Percentiles rank a stretch among this genome's conserved stretches.
phyloP scores from a whole-genome alignment of 2,888 invertebrate species.

The Polydrusus tereticollis region DNA sequence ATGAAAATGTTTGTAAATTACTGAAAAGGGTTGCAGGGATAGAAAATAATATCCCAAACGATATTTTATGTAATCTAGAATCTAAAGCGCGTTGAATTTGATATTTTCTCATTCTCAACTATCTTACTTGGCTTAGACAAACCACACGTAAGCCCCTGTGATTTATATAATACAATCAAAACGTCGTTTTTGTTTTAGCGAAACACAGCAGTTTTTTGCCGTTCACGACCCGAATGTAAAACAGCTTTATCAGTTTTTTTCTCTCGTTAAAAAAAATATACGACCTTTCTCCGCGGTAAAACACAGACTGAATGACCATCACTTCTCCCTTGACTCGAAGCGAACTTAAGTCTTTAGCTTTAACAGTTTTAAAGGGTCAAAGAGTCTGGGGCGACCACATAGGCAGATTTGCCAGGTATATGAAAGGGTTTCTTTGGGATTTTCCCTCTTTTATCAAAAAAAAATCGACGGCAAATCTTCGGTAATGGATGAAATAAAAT shows the following conservation, averaged over 20 bases:
- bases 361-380: neutral
- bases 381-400: neutral
- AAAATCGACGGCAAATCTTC: neutral
- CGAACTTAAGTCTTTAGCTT: neutral
- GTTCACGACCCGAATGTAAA: neutral
- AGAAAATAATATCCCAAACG: too few relatives aligned
- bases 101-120: neutral
- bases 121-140: neutral
- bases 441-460: conserved; percentile 1
- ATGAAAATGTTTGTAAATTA: too few relatives aligned
- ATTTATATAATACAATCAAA: neutral
- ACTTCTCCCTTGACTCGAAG: neutral
- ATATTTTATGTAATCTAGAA: too few relatives aligned
- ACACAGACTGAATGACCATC: neutral
- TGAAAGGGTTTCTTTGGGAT: neutral
- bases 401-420: neutral
- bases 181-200: neutral
- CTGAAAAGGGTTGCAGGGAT: too few relatives aligned
- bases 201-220: neutral
- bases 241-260: neutral
- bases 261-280: neutral
- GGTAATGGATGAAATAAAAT: neutral
- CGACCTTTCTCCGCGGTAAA: neutral
- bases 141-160: neutral
- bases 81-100: too few relatives aligned